Conservation (phyloP, 1,140 invertebrate species). For the Zophobas morio region DNA sequence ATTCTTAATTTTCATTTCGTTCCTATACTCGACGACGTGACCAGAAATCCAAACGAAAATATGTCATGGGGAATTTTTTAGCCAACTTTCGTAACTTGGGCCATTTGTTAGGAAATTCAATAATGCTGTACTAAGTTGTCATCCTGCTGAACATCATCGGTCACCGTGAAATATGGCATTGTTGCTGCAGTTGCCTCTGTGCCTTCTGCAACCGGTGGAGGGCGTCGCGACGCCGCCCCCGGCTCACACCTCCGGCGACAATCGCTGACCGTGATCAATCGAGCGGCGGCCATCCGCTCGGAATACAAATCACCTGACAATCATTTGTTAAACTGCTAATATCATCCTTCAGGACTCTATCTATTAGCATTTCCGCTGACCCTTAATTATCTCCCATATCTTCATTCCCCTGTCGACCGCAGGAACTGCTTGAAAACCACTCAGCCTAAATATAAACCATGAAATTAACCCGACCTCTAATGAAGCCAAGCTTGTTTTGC, state of each 20-base stretch:
- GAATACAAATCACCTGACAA: conserved; percentile 55
- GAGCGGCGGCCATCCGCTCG: conserved; percentile 37
- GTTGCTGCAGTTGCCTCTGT: conserved; percentile 37
- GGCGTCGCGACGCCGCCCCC: not conserved
- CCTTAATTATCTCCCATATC: conserved; percentile 52
- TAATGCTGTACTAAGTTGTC: conserved; percentile 67
- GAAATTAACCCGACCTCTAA: not conserved
- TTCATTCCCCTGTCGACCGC: conserved; percentile 42
- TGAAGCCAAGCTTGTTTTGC: conserved; percentile 1
- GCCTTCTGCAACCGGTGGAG: conserved; percentile 11
- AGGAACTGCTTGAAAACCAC: conserved; percentile 6
- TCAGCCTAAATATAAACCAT: conserved; percentile 7
- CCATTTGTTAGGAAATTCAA: conserved; percentile 68
- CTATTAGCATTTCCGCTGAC: conserved; percentile 50
- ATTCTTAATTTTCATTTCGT: conserved; percentile 69
- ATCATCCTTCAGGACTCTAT: conserved; percentile 52
- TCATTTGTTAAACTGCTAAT: conserved; percentile 55
- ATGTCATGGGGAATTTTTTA: conserved; percentile 66
- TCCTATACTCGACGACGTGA: conserved; percentile 66
- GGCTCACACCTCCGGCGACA: conserved; percentile 37
- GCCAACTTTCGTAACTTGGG: conserved; percentile 62
- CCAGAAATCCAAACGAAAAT: conserved; percentile 63
- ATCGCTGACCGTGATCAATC: conserved; percentile 51
- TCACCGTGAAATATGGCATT: conserved; percentile 65
- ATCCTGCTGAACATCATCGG: conserved; percentile 65